These are phyloP conservation scores for Oncorhynchus clarkii DNA, from an alignment of 2,113 vertebrate genomes.

Conservation along the genomic window DNA sequence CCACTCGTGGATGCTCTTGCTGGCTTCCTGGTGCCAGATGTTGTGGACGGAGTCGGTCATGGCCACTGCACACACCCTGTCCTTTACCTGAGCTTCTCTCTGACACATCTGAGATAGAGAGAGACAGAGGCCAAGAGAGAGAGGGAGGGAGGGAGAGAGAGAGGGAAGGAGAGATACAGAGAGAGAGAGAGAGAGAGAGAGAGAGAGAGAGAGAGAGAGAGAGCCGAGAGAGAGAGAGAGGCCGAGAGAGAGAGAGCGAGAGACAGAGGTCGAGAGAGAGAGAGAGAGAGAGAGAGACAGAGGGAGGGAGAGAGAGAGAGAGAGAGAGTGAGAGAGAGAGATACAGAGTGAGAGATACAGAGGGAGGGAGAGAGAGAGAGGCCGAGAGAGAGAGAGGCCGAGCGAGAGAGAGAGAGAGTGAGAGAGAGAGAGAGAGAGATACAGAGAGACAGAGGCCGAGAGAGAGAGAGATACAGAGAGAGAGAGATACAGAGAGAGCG, in stretches of 20 bases:
- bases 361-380: rapidly evolving
- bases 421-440: too few species aligned
- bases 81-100: slow-evolving; percentile 90
- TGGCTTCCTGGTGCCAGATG: slow-evolving; percentile 95
- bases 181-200: too few species aligned
- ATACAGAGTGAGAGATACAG: not conserved
- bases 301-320: too few species aligned
- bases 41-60: slow-evolving; percentile 97
- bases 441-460: too few species aligned
- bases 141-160: too few species aligned
- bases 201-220: too few species aligned
- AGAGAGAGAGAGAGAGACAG: rapidly evolving
- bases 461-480: not conserved
- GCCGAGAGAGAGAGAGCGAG: too few species aligned
- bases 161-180: too few species aligned
- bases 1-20: slow-evolving; percentile 92
- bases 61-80: slow-evolving; percentile 89
- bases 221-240: rapidly evolving
- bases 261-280: rapidly evolving
- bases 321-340: not conserved
- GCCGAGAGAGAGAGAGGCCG: rapidly evolving
- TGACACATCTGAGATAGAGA: slow-evolving; percentile 87
- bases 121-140: not conserved
- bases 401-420: too few species aligned
- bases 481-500: too few species aligned